Evolutionary conservation across 2,797 vertebrate genomes (phyloP), one percentile per base, ranked within the genome.

Genomic region (Acestrorhynchus altus): DNA sequence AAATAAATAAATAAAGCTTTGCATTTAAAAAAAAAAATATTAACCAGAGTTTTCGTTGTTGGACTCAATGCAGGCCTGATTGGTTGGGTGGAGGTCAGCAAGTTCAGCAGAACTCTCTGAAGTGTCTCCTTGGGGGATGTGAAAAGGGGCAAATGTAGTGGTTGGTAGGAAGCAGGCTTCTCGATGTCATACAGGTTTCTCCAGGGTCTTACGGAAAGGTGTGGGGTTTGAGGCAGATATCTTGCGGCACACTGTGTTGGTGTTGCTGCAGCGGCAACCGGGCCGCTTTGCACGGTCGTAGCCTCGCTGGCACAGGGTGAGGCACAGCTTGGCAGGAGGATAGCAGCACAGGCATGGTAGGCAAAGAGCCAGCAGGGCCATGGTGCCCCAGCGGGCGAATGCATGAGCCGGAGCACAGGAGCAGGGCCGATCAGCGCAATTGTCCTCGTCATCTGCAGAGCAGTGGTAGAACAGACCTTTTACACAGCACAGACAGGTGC

Each of bases 271-370:
- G 87, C 97, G 93, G 92, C 98, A 99, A 87, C 98, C 97, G 0
- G 97, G 98, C 24, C 97, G 94, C 22, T 92, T 94, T 74, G 95
- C 89, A 59, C 91, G 92, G 46, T 99, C 96, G 0, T 98, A 97
- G 83, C 94, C 94, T 51, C 92, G 83, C 92, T 95, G 97, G 92
- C 96, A 98, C 84, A 96, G 86, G 88, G 93, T 93, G 89, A 99
- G 96, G 94, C 97, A 97, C 86, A 96, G 95, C 92, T 95, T 91
- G 84, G 95, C 96, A 26, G 96, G 97, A 78, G 96, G 96, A 90
- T 99, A 99, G 96, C 97, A 99, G 95, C 97, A 99, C 85, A 99
- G 95, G 94, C 98, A 99, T 89, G 98, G 98, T 91, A 98, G 92
- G 90, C 95, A 94, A 74, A 97, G 90, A 0, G 97, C 93, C 87